Evolutionary conservation across 1,140 invertebrate species (phyloP).

Genomic region (Brachionus manjavacas): DNA sequence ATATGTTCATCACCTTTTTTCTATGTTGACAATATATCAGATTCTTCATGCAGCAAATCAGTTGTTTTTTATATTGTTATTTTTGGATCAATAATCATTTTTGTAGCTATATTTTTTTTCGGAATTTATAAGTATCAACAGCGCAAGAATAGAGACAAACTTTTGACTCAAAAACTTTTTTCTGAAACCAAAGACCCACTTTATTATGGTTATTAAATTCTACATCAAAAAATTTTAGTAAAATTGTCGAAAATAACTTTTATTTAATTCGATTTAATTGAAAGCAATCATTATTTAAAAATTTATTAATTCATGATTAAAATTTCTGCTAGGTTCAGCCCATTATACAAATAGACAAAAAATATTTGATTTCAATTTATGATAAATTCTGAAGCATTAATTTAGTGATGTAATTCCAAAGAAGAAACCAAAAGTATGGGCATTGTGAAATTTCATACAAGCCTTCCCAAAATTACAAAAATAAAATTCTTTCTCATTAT

Average conservation of each 20-base stretch:
- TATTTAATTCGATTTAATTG: background rate
- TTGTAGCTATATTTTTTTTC: background rate
- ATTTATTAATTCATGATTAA: background rate
- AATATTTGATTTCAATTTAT: too few relatives aligned
- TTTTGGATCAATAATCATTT: constrained; percentile 8
- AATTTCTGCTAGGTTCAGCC: too few relatives aligned
- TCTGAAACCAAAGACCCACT: constrained; percentile 11
- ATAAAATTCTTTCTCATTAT: too few relatives aligned
- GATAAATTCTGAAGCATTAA: too few relatives aligned
- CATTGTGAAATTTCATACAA: too few relatives aligned
- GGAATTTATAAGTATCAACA: background rate
- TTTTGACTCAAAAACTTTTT: background rate
- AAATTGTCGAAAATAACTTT: background rate
- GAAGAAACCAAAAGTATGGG: too few relatives aligned
- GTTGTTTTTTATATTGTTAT: constrained; percentile 1
- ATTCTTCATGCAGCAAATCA: constrained; percentile 17
- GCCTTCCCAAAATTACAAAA: too few relatives aligned
- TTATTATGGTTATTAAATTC: constrained; percentile 7
- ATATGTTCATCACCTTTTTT: constrained; percentile 32
- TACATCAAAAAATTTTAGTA: background rate
- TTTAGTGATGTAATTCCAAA: too few relatives aligned
- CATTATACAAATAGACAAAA: too few relatives aligned
- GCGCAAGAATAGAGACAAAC: background rate
- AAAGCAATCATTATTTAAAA: background rate
- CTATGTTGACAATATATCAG: background rate